phyloP scores from a whole-genome alignment of 2,888 invertebrate species.

The Drosophila melanocephala region DNA sequence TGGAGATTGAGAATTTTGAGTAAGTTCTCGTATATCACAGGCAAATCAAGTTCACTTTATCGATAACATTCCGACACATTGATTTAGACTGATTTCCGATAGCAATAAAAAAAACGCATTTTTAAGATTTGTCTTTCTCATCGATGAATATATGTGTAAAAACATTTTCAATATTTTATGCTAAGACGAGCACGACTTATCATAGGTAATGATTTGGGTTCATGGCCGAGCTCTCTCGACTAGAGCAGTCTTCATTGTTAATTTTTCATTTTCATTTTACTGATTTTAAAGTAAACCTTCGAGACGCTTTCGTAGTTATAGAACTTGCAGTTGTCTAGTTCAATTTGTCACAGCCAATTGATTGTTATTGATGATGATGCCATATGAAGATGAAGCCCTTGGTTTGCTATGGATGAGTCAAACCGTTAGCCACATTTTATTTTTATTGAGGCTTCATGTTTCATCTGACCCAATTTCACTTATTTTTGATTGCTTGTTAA shows the following conservation, averaged over 20 bases:
- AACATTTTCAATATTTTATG: not conserved
- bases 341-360: slow-evolving; percentile 79
- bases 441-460: slow-evolving; percentile 54
- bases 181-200: not conserved
- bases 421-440: slow-evolving; percentile 20
- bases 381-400: slow-evolving; percentile 45
- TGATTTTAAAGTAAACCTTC: slow-evolving; percentile 11
- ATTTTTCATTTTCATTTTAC: slow-evolving; percentile 13
- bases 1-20: not conserved
- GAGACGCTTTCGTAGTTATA: not conserved
- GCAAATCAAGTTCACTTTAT: not conserved
- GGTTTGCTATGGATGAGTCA: slow-evolving; percentile 46
- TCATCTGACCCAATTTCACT: slow-evolving; percentile 59
- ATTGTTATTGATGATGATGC: slow-evolving; percentile 75
- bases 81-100: not conserved
- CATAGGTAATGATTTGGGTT: not conserved
- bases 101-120: no score
- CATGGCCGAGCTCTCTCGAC: not conserved
- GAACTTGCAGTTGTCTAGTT: slow-evolving; percentile 29
- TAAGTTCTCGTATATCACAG: not conserved
- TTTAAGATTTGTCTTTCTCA: not conserved
- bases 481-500: slow-evolving; percentile 48
- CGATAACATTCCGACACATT: not conserved
- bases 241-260: not conserved
- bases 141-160: not conserved